Percentiles rank a stretch among this genome's conserved stretches.
Conservation (phyloP, 2,888 invertebrate species). For the Dasypolia templi region DNA sequence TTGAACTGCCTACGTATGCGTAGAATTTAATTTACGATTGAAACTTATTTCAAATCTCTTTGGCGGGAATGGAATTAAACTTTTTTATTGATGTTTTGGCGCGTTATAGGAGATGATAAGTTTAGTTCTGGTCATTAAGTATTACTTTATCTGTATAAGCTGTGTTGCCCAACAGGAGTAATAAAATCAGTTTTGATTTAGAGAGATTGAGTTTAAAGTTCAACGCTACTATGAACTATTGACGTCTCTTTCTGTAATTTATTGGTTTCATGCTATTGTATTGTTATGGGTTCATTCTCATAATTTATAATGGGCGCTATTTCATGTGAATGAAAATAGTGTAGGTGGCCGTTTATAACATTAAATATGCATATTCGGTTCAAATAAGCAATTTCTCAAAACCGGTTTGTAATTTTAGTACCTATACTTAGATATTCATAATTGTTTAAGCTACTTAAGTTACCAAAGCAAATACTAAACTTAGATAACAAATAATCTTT, state of each 20-base stretch:
- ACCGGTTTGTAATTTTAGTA: neutral
- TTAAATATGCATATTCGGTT: slow-evolving; percentile 23
- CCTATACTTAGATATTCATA: neutral
- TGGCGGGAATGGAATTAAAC: slow-evolving; percentile 69
- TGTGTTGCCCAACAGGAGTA: slow-evolving; percentile 35
- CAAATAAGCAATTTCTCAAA: neutral
- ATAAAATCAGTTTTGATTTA: slow-evolving; percentile 64
- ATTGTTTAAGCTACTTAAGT: neutral
- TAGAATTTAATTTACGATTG: slow-evolving; percentile 82
- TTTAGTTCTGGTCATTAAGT: slow-evolving; percentile 67
- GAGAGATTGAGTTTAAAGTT: slow-evolving; percentile 59
- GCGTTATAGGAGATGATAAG: slow-evolving; percentile 62
- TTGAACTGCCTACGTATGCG: slow-evolving; percentile 80
- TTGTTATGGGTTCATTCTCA: slow-evolving; percentile 34
- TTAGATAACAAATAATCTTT: slow-evolving; percentile 21
- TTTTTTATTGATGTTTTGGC: slow-evolving; percentile 70
- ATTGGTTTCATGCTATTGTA: slow-evolving; percentile 31
- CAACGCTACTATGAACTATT: slow-evolving; percentile 42
- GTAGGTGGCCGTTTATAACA: slow-evolving; percentile 20
- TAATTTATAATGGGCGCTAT: slow-evolving; percentile 18
- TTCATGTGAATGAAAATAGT: neutral
- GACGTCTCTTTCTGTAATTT: slow-evolving; percentile 52
- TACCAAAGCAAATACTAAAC: neutral
- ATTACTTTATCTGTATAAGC: slow-evolving; percentile 61
- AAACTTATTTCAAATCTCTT: slow-evolving; percentile 74